These are phyloP conservation scores for Oscheius onirici DNA, from an alignment of 2,888 invertebrate genomes.

Conservation along the genomic window DNA sequence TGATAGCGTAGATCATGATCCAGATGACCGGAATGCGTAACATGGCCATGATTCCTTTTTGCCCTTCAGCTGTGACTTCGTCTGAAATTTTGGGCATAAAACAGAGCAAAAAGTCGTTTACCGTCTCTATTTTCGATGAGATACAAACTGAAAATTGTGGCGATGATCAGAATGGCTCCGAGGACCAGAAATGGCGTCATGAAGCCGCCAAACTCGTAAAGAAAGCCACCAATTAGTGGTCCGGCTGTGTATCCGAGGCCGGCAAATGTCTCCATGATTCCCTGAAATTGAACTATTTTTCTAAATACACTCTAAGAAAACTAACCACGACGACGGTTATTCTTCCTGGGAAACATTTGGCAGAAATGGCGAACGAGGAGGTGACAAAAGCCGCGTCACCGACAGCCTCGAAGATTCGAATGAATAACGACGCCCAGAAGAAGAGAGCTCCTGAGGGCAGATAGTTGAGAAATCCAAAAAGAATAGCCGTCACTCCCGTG, in stretches of 20 bases:
- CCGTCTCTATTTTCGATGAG: slow-evolving; percentile 62
- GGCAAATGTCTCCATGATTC: slow-evolving; percentile 79
- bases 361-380: slow-evolving; percentile 74
- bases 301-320: neutral
- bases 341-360: slow-evolving; percentile 73
- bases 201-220: slow-evolving; percentile 76
- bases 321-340: slow-evolving; percentile 73
- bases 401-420: slow-evolving; percentile 68
- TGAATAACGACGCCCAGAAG: slow-evolving; percentile 67
- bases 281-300: slow-evolving; percentile 58
- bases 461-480: slow-evolving; percentile 78
- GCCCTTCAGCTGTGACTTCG: slow-evolving; percentile 35
- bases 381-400: slow-evolving; percentile 71
- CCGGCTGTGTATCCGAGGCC: slow-evolving; percentile 88
- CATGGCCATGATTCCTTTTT: slow-evolving; percentile 68
- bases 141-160: slow-evolving; percentile 57
- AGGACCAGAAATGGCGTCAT: slow-evolving; percentile 68
- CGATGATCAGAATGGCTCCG: slow-evolving; percentile 60
- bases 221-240: slow-evolving; percentile 86
- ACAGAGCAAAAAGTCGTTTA: slow-evolving; percentile 25
- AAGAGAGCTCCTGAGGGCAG: slow-evolving; percentile 66
- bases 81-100: slow-evolving; percentile 34
- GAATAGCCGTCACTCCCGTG: slow-evolving; percentile 84
- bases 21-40: slow-evolving; percentile 65
- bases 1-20: slow-evolving; percentile 66